phyloP scores from a whole-genome alignment of 1,140 invertebrate genomes.

The Druon quercuslanigerum region DNA sequence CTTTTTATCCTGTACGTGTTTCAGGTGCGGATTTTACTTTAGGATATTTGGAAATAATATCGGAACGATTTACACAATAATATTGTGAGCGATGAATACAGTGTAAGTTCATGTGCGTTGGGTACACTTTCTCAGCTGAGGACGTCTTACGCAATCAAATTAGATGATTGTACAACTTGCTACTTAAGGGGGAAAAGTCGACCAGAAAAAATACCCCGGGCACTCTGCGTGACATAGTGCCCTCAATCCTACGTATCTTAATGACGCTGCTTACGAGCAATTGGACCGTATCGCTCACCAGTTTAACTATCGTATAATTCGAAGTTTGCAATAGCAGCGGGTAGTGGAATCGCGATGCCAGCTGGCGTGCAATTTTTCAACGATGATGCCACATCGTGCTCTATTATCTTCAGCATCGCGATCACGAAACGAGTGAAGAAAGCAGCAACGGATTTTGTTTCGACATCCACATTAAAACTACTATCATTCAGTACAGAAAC shows the following conservation, averaged over 20 bases:
- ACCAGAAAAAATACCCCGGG: slow-evolving; percentile 39
- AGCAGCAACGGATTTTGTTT: slow-evolving; percentile 13
- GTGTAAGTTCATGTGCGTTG: slow-evolving; percentile 43
- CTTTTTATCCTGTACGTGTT: background rate
- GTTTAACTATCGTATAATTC: slow-evolving; percentile 29
- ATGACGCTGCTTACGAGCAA: slow-evolving; percentile 39
- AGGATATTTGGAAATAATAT: background rate
- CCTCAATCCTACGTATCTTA: slow-evolving; percentile 44
- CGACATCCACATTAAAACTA: background rate
- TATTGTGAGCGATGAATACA: background rate
- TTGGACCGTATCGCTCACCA: slow-evolving; percentile 46
- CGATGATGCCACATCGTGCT: slow-evolving; percentile 16
- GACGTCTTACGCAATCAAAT: slow-evolving; percentile 51
- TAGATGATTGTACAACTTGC: slow-evolving; percentile 31
- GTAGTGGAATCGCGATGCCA: slow-evolving; percentile 32
- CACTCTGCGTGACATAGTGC: slow-evolving; percentile 51
- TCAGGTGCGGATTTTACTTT: slow-evolving; percentile 15
- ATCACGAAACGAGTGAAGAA: slow-evolving; percentile 9
- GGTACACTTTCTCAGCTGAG: slow-evolving; percentile 48
- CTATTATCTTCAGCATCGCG: slow-evolving; percentile 26
- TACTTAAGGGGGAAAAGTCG: slow-evolving; percentile 46
- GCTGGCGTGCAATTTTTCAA: slow-evolving; percentile 24
- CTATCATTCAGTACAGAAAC: too few relatives aligned
- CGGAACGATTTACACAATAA: too few relatives aligned
- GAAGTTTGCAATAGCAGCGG: slow-evolving; percentile 17